Conservation (phyloP, 2,888 invertebrate species). For the Aricia artaxerxes region DNA sequence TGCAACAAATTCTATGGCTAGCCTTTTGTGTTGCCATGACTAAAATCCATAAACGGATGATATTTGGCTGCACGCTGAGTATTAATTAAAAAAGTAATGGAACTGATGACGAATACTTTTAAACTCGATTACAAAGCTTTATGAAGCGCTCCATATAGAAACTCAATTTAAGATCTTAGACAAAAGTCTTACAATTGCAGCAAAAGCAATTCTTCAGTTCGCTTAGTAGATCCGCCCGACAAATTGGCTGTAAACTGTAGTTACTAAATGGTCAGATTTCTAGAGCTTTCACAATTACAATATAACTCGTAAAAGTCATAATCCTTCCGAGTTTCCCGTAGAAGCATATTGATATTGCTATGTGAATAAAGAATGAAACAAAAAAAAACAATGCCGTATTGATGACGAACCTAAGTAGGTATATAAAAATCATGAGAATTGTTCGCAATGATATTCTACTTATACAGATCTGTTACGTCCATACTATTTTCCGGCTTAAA, state of each 20-base stretch:
- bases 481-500: too few species aligned
- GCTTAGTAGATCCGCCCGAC: background rate
- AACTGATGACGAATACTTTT: background rate
- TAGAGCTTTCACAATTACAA: background rate
- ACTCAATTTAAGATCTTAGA: background rate
- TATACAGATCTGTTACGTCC: too few species aligned
- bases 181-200: background rate
- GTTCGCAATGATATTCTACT: background rate
- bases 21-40: conserved; percentile 34
- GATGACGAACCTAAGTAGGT: background rate
- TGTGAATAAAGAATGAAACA: background rate
- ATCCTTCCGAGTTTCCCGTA: background rate
- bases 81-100: background rate
- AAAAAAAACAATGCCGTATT: conserved; percentile 10
- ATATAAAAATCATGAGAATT: background rate
- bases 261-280: background rate
- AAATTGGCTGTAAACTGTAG: background rate
- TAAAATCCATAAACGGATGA: conserved; percentile 32
- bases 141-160: background rate
- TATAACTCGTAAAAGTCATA: background rate
- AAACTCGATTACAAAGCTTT: background rate
- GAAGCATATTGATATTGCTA: background rate
- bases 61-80: conserved; percentile 27
- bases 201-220: background rate
- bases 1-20: conserved; percentile 36